Evolutionary conservation across 1,140 invertebrate genomes (phyloP).

Genomic region (Papilio glaucus): DNA sequence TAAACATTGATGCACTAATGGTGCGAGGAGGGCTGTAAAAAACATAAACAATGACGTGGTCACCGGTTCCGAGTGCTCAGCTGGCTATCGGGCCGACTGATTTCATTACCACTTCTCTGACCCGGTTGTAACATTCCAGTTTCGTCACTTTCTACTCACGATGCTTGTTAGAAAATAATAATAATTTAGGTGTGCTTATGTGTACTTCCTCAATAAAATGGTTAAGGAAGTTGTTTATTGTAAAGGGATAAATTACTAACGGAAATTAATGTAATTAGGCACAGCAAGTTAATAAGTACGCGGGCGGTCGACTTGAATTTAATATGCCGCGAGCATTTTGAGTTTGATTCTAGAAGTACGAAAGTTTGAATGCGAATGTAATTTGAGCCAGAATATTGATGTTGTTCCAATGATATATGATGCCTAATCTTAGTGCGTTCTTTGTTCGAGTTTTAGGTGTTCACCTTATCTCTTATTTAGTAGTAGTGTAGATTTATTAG

Average conservation of each 20-base stretch:
- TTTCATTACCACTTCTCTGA: conserved; percentile 52
- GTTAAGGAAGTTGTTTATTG: conserved; percentile 19
- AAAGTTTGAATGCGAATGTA: no score
- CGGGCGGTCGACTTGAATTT: neutral
- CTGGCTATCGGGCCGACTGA: conserved; percentile 22
- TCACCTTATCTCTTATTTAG: no score
- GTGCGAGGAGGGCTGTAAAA: conserved; percentile 37
- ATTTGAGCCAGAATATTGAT: no score
- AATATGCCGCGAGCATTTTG: no score
- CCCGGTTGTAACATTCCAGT: conserved; percentile 48
- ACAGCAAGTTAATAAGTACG: neutral
- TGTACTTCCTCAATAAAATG: conserved; percentile 15
- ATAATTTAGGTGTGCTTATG: conserved; percentile 41
- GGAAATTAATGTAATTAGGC: conserved; percentile 23
- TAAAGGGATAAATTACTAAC: neutral
- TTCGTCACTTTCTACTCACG: conserved; percentile 57
- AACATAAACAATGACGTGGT: conserved; percentile 40
- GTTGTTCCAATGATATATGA: no score
- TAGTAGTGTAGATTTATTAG: no score
- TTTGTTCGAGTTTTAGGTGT: no score
- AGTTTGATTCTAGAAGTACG: no score
- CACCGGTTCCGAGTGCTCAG: conserved; percentile 37
- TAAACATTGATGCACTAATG: conserved; percentile 20
- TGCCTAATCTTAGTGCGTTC: no score
- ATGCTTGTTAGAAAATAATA: conserved; percentile 47